Evolutionary conservation across 2,888 invertebrate genomes (phyloP), one percentile per base, ranked within the genome.

Genomic region (Dinocampus coccinellae): DNA sequence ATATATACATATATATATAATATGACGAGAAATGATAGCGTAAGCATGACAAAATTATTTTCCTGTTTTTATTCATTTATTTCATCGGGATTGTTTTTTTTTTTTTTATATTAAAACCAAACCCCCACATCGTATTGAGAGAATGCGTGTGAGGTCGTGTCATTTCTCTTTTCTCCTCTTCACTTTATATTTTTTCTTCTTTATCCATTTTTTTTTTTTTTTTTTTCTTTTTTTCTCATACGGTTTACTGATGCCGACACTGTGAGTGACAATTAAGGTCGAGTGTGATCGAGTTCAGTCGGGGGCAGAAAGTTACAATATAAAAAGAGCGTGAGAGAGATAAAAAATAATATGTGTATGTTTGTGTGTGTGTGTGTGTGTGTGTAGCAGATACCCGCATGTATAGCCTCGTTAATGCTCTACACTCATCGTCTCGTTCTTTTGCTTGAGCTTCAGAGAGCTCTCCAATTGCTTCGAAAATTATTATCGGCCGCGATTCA

Each of bases 181-280:
- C 53, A 34, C 26, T 2, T 55, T 11, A 10, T 3, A 24, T 2
- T 11, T 24, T 16, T 16, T 16, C 52, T 3, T 16, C 47, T 24
- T 55, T 3, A 24, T 3, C 55, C 10, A 13, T 63, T 29, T 57
- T 34, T 57, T 42, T 58, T 29, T 13, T 2, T 55, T 11, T 1
- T 3, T 9, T 2, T 11, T 24, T 16, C 10, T 16, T 16, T 3
- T 16, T 52, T 1, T 61, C 61, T 36, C 22, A 4, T 11, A 9
- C 24, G 11, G 13, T 9, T 34, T 33, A 33, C 20, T 29, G 29
- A 24, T 26, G 26, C 24, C 26, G 13, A 73, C 70, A 53, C 53
- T 64, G 65, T 72, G 70, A 74, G 74, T 69, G 73, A 73, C 77
- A 77, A 77, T 77, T 77, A 77, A 75, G 77, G 77, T 77, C 77